Evolutionary conservation across 2,113 vertebrate species (phyloP), one percentile per base, ranked within the genome.

Genomic region (Labeo catla): DNA sequence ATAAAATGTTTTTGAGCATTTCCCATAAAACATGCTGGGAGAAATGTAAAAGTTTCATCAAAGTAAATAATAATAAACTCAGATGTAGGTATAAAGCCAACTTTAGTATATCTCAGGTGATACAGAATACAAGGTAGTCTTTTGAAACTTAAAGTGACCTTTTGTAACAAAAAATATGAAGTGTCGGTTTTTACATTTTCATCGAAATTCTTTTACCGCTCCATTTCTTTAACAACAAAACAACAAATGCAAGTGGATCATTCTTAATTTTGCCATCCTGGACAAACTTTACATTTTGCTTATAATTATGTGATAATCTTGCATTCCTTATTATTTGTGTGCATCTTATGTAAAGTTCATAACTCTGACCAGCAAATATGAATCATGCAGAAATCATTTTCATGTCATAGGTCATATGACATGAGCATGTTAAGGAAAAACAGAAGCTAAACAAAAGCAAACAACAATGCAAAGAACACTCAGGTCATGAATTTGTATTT

Each of bases 41-140:
- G 47, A 74, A 15, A 72, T 76, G 6, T 34, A 63, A 59, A 74
- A 7, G 43, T 28, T 50, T 39, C 8, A 52, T 8, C 12, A 50
- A 73, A 52, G n/a, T 63, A 52, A 79, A n/a, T 13, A 52, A n/a
- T 59, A 28, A 34, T n/a, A 36, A 28, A 54, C 83, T 52, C 54
- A 82, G 49, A 50, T 65, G 4, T 77, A 74, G 11, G 13, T 49
- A 1, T 47, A 49, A 83, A 54, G 39, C 66, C 19, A 73, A 23
- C 6, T 15, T 43, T 86, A 16, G 57, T 59, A 15, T 57, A 45
- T 72, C 81, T 88, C 87, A 88, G 85, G 85, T 86, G 47, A 57
- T 43, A 84, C 16, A 80, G 10, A 36, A 65, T 86, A 57, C 59
- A 66, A 45, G 50, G 11, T 59, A 59, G 15, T 49, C 66, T 76